Percentiles rank a stretch among this genome's conserved stretches.
Conservation (phyloP, 2,113 vertebrate genomes). For the Rutilus rutilus region DNA sequence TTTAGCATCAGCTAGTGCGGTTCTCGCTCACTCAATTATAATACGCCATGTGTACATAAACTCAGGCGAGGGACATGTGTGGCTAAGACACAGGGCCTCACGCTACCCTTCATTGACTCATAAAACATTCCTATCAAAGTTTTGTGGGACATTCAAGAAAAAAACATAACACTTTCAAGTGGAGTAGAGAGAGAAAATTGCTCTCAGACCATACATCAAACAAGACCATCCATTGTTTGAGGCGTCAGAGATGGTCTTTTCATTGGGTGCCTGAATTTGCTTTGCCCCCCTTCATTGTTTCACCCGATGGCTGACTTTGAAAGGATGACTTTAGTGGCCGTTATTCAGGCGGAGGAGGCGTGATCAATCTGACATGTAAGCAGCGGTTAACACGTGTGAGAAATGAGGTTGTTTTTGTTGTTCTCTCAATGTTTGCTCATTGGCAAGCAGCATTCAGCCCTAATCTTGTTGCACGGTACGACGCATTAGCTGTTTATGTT, state of each 20-base stretch:
- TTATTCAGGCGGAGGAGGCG: background rate
- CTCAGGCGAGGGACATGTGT: background rate
- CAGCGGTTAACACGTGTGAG: conserved; percentile 13
- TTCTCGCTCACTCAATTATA: conserved; percentile 23
- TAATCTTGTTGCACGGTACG: background rate
- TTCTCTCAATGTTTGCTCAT: conserved; percentile 1
- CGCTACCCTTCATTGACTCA: background rate
- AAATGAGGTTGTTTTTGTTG: conserved; percentile 36
- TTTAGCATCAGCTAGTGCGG: conserved; percentile 20
- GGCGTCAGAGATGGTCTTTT: conserved; percentile 35
- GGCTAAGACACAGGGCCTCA: conserved; percentile 20
- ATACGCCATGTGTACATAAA: background rate
- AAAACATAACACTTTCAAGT: conserved; percentile 39
- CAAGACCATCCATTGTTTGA: conserved; percentile 16
- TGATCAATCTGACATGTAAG: conserved; percentile 19
- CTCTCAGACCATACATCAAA: conserved; percentile 33
- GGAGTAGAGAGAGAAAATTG: conserved; percentile 13
- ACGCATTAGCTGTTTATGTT: background rate
- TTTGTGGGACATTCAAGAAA: conserved; percentile 34
- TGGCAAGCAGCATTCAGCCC: background rate
- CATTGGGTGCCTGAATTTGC: conserved; percentile 10
- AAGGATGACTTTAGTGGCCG: conserved; percentile 42
- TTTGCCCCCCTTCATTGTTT: conserved; percentile 12
- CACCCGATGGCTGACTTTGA: conserved; percentile 2
- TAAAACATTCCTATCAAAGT: conserved; percentile 39